Evolutionary conservation across 2,113 vertebrate species (phyloP).

Genomic region (Aythya baeri): DNA sequence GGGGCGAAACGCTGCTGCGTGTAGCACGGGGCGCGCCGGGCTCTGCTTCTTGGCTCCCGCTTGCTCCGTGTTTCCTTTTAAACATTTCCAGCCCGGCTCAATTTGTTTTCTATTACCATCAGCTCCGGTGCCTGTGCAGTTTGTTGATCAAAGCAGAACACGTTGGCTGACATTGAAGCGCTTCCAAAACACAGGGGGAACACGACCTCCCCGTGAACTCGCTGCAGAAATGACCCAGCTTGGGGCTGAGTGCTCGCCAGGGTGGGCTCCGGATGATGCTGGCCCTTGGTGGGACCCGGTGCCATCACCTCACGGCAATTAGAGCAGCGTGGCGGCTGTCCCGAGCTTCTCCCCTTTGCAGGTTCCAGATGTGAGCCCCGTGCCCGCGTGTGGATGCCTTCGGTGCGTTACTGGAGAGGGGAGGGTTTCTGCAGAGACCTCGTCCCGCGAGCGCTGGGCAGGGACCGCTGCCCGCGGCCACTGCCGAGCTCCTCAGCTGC

Average conservation of each 20-base stretch:
- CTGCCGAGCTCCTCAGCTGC: background rate
- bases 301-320: background rate
- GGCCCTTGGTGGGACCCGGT: background rate
- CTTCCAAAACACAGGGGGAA: background rate
- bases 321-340: background rate
- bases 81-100: slow-evolving; percentile 23
- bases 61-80: background rate
- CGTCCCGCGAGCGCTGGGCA: background rate
- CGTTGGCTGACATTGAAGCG: background rate
- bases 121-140: background rate
- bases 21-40: background rate
- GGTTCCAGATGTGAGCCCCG: accelerated
- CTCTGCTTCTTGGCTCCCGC: background rate
- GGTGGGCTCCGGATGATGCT: background rate
- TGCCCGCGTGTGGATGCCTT: accelerated
- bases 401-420: background rate
- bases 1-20: accelerated
- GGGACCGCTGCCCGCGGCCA: background rate
- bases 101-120: slow-evolving; percentile 25
- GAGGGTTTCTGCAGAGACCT: background rate
- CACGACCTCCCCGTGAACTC: background rate
- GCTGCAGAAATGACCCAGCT: background rate
- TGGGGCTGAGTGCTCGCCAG: background rate
- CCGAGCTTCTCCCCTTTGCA: background rate
- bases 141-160: slow-evolving; percentile 41